A percentile compares a stretch with the other conserved stretches of the same genome.
These are phyloP conservation scores for Scolopax rusticola DNA, from an alignment of 2,797 vertebrate species.

Conservation along the genomic window DNA sequence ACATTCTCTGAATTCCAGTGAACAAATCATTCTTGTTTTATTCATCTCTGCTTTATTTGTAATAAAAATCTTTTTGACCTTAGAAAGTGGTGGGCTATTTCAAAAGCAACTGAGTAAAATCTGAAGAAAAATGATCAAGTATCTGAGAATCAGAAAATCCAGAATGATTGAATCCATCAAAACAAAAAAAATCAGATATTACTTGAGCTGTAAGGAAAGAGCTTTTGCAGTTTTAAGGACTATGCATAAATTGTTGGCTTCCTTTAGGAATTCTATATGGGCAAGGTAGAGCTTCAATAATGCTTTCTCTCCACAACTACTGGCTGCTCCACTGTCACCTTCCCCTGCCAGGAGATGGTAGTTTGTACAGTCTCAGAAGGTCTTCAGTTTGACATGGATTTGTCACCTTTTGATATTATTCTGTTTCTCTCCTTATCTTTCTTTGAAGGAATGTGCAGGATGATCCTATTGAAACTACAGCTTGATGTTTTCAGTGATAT, in stretches of 20 bases:
- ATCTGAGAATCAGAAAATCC: background rate
- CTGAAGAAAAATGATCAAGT: background rate
- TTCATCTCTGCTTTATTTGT: background rate
- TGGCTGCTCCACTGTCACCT: background rate
- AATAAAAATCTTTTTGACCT: background rate
- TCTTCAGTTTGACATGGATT: background rate
- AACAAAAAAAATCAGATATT: background rate
- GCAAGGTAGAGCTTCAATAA: rapidly evolving
- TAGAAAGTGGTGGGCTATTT: background rate
- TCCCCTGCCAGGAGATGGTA: background rate
- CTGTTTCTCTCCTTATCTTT: background rate
- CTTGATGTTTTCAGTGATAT: background rate
- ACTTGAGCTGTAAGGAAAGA: background rate
- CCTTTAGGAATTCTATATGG: background rate
- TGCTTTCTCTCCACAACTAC: background rate
- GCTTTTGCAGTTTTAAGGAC: background rate
- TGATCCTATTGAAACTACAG: background rate
- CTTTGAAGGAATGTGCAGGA: background rate
- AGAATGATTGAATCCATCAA: background rate
- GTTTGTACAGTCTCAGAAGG: background rate
- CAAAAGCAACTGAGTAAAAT: background rate
- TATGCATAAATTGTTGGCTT: background rate
- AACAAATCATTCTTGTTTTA: background rate
- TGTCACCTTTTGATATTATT: background rate
- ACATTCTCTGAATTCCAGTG: background rate